Percentiles rank a stretch among this genome's conserved stretches.
These are phyloP conservation scores for Macrosteles quadrilineatus DNA, from an alignment of 1,140 invertebrate species.

Conservation along the genomic window DNA sequence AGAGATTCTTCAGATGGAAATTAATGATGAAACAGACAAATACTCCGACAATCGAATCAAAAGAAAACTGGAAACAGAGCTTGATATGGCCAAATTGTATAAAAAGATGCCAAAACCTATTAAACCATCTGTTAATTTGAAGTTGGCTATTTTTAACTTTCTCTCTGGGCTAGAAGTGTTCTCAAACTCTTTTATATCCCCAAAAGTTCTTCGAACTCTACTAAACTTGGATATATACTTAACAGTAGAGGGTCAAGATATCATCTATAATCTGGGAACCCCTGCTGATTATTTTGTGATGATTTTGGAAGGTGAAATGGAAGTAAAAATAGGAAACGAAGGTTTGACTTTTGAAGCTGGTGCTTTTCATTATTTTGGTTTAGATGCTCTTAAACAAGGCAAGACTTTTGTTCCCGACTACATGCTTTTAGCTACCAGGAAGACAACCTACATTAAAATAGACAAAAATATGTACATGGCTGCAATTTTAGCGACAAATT, in stretches of 20 bases:
- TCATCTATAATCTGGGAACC: slow-evolving; percentile 10
- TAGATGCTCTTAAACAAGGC: slow-evolving; percentile 29
- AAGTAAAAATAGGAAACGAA: slow-evolving; percentile 29
- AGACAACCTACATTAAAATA: background rate
- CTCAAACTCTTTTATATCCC: background rate
- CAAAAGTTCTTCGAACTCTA: background rate
- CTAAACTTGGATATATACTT: background rate
- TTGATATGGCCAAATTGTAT: slow-evolving; percentile 28
- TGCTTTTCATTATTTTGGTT: slow-evolving; percentile 35
- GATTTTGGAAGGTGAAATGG: slow-evolving; percentile 33
- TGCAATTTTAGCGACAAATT: background rate
- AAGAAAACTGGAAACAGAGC: slow-evolving; percentile 11
- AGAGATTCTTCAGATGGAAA: slow-evolving; percentile 55
- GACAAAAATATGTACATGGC: background rate
- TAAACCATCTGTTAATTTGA: background rate
- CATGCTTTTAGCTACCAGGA: background rate
- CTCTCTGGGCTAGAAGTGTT: slow-evolving; percentile 8
- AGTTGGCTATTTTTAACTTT: slow-evolving; percentile 21
- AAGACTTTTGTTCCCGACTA: background rate
- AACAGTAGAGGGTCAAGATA: background rate
- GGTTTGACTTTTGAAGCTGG: slow-evolving; percentile 34
- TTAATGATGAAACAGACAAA: slow-evolving; percentile 53
- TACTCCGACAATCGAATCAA: slow-evolving; percentile 21
- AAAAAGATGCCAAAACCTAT: background rate
- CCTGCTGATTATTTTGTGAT: slow-evolving; percentile 31